phyloP scores from a whole-genome alignment of 2,797 vertebrate genomes.

The Rhynchotus rufescens region DNA sequence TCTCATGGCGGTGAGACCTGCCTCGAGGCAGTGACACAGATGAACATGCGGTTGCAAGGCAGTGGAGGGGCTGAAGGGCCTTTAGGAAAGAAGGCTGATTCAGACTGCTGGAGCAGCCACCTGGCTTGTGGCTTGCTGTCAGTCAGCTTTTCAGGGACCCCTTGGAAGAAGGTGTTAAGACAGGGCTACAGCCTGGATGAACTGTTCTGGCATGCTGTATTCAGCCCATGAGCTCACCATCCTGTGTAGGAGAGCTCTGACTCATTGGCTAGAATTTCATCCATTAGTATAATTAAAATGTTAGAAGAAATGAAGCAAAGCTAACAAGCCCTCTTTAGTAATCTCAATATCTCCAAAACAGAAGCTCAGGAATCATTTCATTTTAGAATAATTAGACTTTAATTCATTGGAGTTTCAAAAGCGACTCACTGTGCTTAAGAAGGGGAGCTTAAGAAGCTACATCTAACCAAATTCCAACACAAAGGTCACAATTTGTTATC shows the following conservation, averaged over 20 bases:
- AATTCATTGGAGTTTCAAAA: constrained; percentile 15
- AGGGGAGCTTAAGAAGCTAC: neutral
- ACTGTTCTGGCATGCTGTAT: neutral
- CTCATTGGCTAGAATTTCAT: constrained; percentile 21
- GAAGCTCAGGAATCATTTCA: neutral
- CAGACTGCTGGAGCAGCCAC: neutral
- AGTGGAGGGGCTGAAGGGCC: neutral
- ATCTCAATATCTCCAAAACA: neutral
- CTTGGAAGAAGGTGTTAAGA: neutral
- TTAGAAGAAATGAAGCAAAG: neutral
- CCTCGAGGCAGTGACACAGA: neutral
- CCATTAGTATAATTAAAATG: constrained; percentile 18
- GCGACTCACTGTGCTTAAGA: neutral
- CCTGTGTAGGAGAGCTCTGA: neutral
- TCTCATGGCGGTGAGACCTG: neutral
- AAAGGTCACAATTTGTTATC: constrained; percentile 58
- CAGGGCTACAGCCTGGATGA: neutral
- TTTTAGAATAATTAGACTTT: constrained; percentile 21
- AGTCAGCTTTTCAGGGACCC: neutral
- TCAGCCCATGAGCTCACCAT: constrained; percentile 16
- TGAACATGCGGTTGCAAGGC: neutral
- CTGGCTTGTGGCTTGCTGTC: neutral
- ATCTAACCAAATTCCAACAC: neutral
- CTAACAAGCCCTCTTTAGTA: constrained; percentile 17
- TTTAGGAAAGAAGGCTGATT: neutral